phyloP scores from a whole-genome alignment of 2,797 vertebrate species.

The Hipposideros larvatus region DNA sequence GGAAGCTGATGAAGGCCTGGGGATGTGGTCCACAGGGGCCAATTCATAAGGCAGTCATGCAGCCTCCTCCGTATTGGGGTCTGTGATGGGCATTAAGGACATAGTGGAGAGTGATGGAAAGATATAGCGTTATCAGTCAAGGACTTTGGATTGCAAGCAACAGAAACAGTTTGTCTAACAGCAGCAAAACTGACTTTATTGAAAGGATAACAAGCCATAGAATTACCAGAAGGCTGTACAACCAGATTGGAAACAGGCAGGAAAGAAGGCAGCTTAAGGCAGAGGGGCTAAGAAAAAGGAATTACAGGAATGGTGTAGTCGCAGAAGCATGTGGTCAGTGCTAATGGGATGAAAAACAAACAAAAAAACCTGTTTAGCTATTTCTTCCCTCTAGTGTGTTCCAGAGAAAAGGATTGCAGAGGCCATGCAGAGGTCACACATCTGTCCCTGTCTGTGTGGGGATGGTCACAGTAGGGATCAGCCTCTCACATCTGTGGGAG shows the following conservation, averaged over 20 bases:
- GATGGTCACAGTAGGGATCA: neutral
- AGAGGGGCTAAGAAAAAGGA: neutral
- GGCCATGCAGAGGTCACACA: neutral
- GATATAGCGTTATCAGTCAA: neutral
- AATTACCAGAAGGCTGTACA: neutral
- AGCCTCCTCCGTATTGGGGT: neutral
- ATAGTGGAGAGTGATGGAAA: neutral
- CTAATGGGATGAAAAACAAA: neutral
- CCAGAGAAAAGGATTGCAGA: neutral
- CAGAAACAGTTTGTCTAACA: conserved; percentile 18
- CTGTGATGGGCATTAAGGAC: neutral
- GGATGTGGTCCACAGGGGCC: neutral
- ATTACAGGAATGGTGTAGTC: neutral
- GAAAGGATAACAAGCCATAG: neutral
- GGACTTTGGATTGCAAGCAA: neutral
- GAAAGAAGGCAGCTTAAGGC: neutral
- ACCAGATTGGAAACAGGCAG: neutral
- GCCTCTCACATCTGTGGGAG: neutral
- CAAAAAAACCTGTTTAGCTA: neutral
- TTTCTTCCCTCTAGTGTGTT: neutral
- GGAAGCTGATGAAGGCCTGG: no score
- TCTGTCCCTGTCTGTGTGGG: neutral
- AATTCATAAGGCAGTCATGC: neutral
- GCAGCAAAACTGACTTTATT: neutral
- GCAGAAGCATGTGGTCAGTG: neutral